phyloP scores from a whole-genome alignment of 2,797 vertebrate genomes.

The Spea hammondii region DNA sequence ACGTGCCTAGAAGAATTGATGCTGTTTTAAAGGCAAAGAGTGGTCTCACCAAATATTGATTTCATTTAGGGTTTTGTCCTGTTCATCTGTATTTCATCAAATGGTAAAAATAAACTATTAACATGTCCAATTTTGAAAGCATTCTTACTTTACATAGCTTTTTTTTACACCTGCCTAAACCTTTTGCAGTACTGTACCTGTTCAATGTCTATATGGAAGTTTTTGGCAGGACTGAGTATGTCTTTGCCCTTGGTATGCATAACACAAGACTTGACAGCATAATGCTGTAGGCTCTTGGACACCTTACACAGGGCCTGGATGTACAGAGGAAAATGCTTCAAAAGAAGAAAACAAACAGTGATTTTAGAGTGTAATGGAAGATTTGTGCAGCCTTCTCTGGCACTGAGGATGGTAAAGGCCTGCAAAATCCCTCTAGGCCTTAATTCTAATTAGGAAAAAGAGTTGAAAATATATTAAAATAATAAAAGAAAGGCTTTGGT shows the following conservation, averaged over 20 bases:
- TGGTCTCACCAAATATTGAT: too few relatives aligned
- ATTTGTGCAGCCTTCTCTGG: slow-evolving; percentile 46
- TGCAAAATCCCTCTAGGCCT: slow-evolving; percentile 47
- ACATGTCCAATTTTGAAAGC: too few relatives aligned
- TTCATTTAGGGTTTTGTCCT: too few relatives aligned
- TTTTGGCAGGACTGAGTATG: slow-evolving; percentile 38
- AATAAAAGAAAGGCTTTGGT: slow-evolving; percentile 47
- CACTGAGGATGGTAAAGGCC: slow-evolving; percentile 37
- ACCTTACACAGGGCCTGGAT: slow-evolving; percentile 33
- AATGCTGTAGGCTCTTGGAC: slow-evolving; percentile 30
- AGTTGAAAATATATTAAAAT: slow-evolving; percentile 50
- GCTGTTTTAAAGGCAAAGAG: too few relatives aligned
- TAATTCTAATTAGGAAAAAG: slow-evolving; percentile 49
- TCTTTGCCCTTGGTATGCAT: slow-evolving; percentile 41
- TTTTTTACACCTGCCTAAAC: too few relatives aligned
- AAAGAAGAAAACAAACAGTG: slow-evolving; percentile 45
- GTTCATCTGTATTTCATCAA: too few relatives aligned
- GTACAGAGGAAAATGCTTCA: slow-evolving; percentile 35
- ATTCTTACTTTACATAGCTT: too few relatives aligned
- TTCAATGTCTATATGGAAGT: slow-evolving; percentile 23
- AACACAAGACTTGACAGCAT: slow-evolving; percentile 30
- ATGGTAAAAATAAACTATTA: too few relatives aligned
- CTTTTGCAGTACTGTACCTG: slow-evolving; percentile 21
- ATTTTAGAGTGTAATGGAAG: slow-evolving; percentile 43
- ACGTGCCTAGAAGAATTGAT: too few relatives aligned